Base-by-base conservation (phyloP, 2,113 vertebrate species). In the Grallaria varia region DNA sequence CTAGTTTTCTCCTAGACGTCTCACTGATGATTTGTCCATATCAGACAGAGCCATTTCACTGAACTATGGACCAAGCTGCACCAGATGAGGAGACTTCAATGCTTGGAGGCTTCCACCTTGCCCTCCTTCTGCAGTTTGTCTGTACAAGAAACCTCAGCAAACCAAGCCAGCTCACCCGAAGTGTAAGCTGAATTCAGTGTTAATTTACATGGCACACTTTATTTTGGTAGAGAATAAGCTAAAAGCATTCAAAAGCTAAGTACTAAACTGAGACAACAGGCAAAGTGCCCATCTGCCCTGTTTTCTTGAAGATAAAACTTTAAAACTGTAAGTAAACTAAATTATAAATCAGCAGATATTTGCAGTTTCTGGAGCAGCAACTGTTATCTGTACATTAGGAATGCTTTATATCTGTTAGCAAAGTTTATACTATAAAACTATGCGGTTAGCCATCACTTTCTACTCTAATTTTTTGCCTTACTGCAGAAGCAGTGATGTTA, bases 281-380 rank as follows among this genome's bases (percentile, higher is more conserved):
- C 39, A 37, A 21, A 18, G 63, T 60, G 35, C 28, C 87, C 63
- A n/a, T 85, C 62, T 88, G 52, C 73, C 30, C 52, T 33, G 33
- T 84, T 96, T 96, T 64, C 78, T 79, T 92, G 42, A 89, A 75
- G 89, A 67, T 79, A 95, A 82, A 63, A 42, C 74, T 95, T 96
- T 95, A 78, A 97, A 96, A 92, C 83, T 39, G 30, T 50, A 68
- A 80, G 45, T 77, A 66, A 91, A 49, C 21, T 33, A 69, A 90
- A 58, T 16, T 80, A 62, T 68, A 97, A 92, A 90, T 95, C 67
- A 84, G 55, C 35, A 93, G 62, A 72, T 64, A 83, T 50, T 89
- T 59, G 74, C 40, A 30, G 58, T 60, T 87, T 87, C 74, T 76
- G 89, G 69, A 78, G n/a, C 81, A 49, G 56, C 1, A 20, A 60